Conservation (phyloP, 1,140 invertebrate species). For the Drosophila sturtevanti region DNA sequence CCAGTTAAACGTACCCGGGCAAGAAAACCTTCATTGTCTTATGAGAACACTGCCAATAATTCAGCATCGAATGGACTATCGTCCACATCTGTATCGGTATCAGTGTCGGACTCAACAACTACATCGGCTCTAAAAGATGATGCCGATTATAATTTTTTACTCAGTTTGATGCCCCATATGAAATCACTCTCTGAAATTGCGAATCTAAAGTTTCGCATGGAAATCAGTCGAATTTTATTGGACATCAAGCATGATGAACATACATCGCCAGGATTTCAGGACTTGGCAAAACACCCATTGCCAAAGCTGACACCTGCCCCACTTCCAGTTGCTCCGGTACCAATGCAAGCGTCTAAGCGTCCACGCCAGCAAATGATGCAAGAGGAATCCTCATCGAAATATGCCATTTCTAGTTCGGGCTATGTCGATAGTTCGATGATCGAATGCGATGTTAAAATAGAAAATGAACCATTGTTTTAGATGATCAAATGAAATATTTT, state of each 20-base stretch:
- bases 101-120: neutral
- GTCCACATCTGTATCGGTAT: neutral
- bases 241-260: slow-evolving; percentile 54
- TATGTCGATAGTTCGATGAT: slow-evolving; percentile 46
- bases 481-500: neutral
- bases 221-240: slow-evolving; percentile 57
- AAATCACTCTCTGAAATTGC: slow-evolving; percentile 56
- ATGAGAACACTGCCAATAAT: slow-evolving; percentile 28
- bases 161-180: slow-evolving; percentile 64
- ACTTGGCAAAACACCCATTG: neutral
- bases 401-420: slow-evolving; percentile 3
- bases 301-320: slow-evolving; percentile 44
- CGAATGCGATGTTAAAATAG: slow-evolving; percentile 71
- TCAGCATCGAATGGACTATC: neutral
- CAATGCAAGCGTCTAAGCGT: neutral
- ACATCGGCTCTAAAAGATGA: slow-evolving; percentile 45
- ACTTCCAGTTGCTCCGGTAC: neutral
- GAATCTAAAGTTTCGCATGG: slow-evolving; percentile 60
- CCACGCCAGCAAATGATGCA: neutral
- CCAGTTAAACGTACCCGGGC: slow-evolving; percentile 39
- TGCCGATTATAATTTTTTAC: slow-evolving; percentile 60
- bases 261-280: neutral
- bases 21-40: slow-evolving; percentile 33
- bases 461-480: slow-evolving; percentile 57
- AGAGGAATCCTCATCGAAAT: slow-evolving; percentile 3